Conservation (phyloP, 2,888 invertebrate species). For the Polyommatus iphigenia region DNA sequence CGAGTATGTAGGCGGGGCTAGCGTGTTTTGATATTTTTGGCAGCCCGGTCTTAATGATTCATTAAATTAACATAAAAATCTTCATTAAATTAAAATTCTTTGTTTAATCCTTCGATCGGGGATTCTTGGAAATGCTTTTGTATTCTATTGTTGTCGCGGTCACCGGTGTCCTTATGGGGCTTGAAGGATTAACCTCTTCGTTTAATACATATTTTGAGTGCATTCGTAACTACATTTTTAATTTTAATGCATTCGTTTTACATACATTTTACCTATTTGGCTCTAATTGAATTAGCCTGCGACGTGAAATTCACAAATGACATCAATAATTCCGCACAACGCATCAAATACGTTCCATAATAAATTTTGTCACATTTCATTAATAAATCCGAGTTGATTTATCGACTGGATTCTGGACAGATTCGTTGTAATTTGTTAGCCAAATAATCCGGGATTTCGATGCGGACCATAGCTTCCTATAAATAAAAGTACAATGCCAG, state of each 20-base stretch:
- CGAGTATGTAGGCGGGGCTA: too few species aligned
- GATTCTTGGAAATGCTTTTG: too few species aligned
- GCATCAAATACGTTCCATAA: constrained; percentile 45
- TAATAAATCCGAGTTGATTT: constrained; percentile 75
- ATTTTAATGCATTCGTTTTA: neutral
- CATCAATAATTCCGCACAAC: constrained; percentile 40
- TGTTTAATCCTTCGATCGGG: too few species aligned
- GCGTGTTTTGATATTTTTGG: too few species aligned
- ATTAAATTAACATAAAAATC: too few species aligned
- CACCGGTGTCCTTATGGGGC: too few species aligned
- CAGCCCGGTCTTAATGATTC: too few species aligned
- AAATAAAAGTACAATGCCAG: constrained; percentile 63
- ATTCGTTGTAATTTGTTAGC: constrained; percentile 79
- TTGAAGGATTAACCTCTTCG: too few species aligned
- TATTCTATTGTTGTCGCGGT: too few species aligned
- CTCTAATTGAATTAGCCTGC: constrained; percentile 1
- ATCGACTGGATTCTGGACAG: constrained; percentile 74
- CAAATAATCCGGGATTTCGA: constrained; percentile 77
- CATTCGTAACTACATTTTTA: too few species aligned
- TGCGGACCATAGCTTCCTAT: constrained; percentile 56
- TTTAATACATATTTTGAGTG: too few species aligned
- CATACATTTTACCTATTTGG: constrained; percentile 8
- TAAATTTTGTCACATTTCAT: constrained; percentile 64
- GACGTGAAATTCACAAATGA: constrained; percentile 20
- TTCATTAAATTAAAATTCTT: too few species aligned